Evolutionary conservation across 2,888 invertebrate genomes (phyloP).

Genomic region (Operophtera brumata): DNA sequence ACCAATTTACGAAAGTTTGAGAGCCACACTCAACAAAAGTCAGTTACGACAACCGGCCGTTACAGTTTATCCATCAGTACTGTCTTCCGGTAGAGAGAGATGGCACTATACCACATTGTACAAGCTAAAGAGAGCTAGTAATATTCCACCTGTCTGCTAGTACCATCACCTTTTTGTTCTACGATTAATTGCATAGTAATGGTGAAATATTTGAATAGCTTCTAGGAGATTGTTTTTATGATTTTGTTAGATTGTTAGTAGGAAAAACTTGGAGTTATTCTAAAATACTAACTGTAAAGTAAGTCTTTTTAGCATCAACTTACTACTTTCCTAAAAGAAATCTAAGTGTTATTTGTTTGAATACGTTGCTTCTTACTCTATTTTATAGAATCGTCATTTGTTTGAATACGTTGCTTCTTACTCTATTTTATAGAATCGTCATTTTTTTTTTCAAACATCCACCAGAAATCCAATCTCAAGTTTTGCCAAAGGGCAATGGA

Average conservation of each 20-base stretch:
- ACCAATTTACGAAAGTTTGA: conserved; percentile 49
- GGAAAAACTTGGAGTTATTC: background rate
- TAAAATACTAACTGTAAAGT: too few species aligned
- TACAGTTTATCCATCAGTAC: conserved; percentile 68
- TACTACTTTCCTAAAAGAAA: too few species aligned
- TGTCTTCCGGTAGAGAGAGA: conserved; percentile 65
- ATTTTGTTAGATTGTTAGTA: conserved; percentile 3
- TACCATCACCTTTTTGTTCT: conserved; percentile 51
- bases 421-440: too few species aligned
- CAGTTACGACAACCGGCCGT: conserved; percentile 76
- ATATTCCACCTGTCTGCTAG: conserved; percentile 64
- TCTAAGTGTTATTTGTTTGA: too few species aligned
- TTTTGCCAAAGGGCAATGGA: too few species aligned
- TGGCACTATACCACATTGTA: conserved; percentile 23
- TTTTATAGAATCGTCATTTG: too few species aligned
- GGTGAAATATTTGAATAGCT: conserved; percentile 58
- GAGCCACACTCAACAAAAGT: conserved; percentile 58
- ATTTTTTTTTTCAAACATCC: too few species aligned
- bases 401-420: too few species aligned
- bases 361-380: too few species aligned
- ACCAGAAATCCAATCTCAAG: too few species aligned
- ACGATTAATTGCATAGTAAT: conserved; percentile 54
- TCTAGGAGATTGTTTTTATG: conserved; percentile 11
- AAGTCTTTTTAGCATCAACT: too few species aligned
- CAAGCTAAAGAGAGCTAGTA: conserved; percentile 42